These are phyloP conservation scores for Dreissena rostriformis DNA, from an alignment of 1,140 invertebrate genomes.

Conservation along the genomic window DNA sequence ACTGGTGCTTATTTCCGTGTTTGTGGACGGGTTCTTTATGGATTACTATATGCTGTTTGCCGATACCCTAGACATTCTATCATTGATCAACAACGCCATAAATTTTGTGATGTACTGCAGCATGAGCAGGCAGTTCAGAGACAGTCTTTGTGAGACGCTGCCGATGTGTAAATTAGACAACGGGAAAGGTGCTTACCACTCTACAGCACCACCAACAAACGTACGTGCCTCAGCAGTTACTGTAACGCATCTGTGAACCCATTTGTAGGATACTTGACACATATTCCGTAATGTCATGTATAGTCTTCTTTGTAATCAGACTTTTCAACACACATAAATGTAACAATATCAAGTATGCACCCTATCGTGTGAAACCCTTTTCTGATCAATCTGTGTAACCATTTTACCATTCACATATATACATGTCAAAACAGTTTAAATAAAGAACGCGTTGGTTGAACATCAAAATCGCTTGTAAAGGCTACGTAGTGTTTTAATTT, in stretches of 20 bases:
- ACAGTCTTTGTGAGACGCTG: constrained; percentile 85
- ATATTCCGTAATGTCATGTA: no score
- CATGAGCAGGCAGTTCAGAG: constrained; percentile 95
- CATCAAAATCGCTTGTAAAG: no score
- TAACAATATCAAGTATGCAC: no score
- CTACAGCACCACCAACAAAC: neutral
- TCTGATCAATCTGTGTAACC: no score
- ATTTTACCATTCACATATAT: no score
- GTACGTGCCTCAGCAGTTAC: neutral
- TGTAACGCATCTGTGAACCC: neutral
- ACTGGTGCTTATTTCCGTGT: constrained; percentile 73
- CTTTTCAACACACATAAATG: no score
- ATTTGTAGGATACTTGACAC: no score
- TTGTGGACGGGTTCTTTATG: constrained; percentile 69
- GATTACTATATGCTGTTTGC: constrained; percentile 85
- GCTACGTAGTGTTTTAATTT: no score
- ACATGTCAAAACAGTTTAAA: no score
- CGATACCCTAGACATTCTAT: constrained; percentile 94
- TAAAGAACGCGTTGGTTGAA: no score
- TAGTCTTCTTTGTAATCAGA: no score
- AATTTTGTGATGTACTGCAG: constrained; percentile 96
- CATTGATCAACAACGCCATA: constrained; percentile 94
- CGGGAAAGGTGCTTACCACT: neutral
- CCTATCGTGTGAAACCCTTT: no score
- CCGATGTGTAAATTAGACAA: neutral